Base-by-base conservation (phyloP, 2,113 vertebrate genomes). In the Bombycilla garrulus region DNA sequence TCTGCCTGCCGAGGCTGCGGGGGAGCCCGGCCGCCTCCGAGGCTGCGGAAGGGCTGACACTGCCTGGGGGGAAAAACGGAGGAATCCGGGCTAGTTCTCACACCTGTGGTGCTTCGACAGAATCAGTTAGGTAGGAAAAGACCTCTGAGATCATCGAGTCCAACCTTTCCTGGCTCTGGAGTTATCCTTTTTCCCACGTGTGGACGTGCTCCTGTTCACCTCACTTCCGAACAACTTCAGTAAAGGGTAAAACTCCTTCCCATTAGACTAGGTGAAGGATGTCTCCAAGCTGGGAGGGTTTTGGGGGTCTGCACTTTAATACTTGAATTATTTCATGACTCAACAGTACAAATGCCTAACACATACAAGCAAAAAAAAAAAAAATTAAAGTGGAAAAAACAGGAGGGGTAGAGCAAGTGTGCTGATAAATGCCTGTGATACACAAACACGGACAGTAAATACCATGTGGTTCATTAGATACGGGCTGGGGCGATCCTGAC, bases 1-100 rank as follows among this genome's bases (percentile, higher is more conserved):
- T 97, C 98, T 98, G 97, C 95, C 86, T 97, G 96, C 92, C 44
- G 86, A 81, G 86, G 60, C 77, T 88, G 86, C 69, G 51, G 77
- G 86, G 69, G 77, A 89, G 53, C 78, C n/a, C 5, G n/a, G 70
- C 86, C 33, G 44, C 78, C 69, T 74, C 26, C 24, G 5, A 16
- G 45, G 19, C 78, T 58, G n/a, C 61, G n/a, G 62, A 76, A 76
- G 64, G 17, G n/a, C 45, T 74, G 45, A 14, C 28, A 20, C 38
- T 33, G 48, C 20, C n/a, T 11, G 42, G 42, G 29, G n/a, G 48
- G 28, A 21, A 69, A 44, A 77, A 40, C 1, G 1, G 47, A 48
- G 57, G 53, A 25, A 35, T 13, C 1, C 20, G 20, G 12, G 29
- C 17, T 38, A 3, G 22, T 31, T 40, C 9, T 4, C 9, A 9